Conservation (phyloP, 1,140 invertebrate species). For the Pseudomyrmex cubaensis region DNA sequence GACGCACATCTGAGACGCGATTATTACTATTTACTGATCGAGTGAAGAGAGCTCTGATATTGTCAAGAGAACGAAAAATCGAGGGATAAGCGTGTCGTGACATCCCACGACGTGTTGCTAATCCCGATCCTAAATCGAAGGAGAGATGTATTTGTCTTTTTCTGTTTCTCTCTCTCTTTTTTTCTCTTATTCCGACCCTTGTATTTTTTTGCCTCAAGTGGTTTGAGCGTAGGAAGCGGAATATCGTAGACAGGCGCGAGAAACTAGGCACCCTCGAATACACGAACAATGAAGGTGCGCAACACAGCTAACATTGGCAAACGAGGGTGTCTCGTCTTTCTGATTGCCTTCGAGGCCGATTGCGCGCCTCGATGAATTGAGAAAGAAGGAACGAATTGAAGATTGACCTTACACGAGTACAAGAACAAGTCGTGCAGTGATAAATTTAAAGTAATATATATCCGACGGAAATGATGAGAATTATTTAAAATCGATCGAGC, state of each 20-base stretch:
- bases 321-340: constrained; percentile 72
- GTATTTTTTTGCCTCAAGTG: constrained; percentile 57
- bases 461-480: neutral
- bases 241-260: constrained; percentile 34
- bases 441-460: constrained; percentile 43
- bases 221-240: constrained; percentile 53
- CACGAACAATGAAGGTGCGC: constrained; percentile 58
- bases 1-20: neutral
- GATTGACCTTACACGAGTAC: constrained; percentile 20
- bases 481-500: neutral
- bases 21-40: neutral
- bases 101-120: constrained; percentile 43
- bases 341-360: constrained; percentile 65
- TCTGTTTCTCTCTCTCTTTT: neutral
- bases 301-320: constrained; percentile 59
- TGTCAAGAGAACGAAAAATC: neutral
- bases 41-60: constrained; percentile 15
- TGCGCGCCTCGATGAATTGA: constrained; percentile 19
- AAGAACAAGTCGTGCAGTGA: constrained; percentile 31
- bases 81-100: constrained; percentile 29
- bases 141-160: constrained; percentile 25
- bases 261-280: constrained; percentile 46
- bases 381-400: constrained; percentile 22
- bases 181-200: constrained; percentile 13
- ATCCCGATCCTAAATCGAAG: constrained; percentile 31